Conservation (phyloP, 2,888 invertebrate species). For the Zeuzera pyrina region DNA sequence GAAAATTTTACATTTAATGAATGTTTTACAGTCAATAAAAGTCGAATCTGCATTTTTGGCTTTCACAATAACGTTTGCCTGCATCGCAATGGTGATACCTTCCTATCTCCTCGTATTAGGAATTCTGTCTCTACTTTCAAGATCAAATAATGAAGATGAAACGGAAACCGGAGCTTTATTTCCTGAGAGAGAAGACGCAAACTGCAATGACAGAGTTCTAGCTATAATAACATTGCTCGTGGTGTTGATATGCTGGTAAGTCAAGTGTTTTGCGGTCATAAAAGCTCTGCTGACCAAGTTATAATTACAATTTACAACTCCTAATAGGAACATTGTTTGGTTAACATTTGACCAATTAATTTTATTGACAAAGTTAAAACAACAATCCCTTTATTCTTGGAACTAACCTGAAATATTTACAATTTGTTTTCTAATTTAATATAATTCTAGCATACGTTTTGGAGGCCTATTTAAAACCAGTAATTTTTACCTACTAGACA, state of each 20-base stretch:
- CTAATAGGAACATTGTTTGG: too few species aligned
- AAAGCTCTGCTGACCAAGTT: too few species aligned
- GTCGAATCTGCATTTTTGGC: slow-evolving; percentile 80
- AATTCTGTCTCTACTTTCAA: slow-evolving; percentile 66
- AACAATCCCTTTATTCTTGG: too few species aligned
- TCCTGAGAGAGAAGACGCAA: slow-evolving; percentile 41
- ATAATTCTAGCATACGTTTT: too few species aligned
- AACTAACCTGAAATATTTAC: too few species aligned
- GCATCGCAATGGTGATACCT: slow-evolving; percentile 78
- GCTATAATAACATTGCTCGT: slow-evolving; percentile 48
- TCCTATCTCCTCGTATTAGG: slow-evolving; percentile 63
- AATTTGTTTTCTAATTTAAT: too few species aligned
- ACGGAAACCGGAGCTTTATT: slow-evolving; percentile 55
- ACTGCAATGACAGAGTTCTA: slow-evolving; percentile 52
- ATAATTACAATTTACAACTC: too few species aligned
- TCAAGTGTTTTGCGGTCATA: too few species aligned
- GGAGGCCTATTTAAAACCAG: too few species aligned
- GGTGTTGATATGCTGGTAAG: slow-evolving; percentile 60
- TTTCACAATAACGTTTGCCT: slow-evolving; percentile 74
- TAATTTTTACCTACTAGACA: too few species aligned
- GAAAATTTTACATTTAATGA: slow-evolving; percentile 1
- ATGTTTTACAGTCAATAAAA: slow-evolving; percentile 75
- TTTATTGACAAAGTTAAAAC: too few species aligned
- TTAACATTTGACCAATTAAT: too few species aligned
- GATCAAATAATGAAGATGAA: slow-evolving; percentile 46